Evolutionary conservation across 2,797 vertebrate genomes (phyloP).

Genomic region (Pygocentrus nattereri): DNA sequence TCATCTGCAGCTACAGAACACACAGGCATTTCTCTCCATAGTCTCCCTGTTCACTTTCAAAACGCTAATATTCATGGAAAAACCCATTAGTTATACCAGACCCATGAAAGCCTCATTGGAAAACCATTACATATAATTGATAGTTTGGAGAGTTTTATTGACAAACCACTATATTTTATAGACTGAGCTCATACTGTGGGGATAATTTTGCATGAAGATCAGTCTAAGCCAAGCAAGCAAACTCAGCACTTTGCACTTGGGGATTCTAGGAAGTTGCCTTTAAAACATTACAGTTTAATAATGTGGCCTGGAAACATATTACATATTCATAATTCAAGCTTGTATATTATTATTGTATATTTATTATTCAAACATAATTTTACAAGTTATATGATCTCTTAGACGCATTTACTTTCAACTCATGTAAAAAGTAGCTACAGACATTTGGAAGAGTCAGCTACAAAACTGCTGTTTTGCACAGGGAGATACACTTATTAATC

Average conservation of each 20-base stretch:
- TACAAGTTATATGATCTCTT: background rate
- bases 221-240: background rate
- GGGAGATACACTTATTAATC: too few species aligned
- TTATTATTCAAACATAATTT: conserved; percentile 30
- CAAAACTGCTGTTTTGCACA: too few species aligned
- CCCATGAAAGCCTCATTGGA: conserved; percentile 19
- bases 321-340: conserved; percentile 70
- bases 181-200: conserved; percentile 3
- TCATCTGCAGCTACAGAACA: conserved; percentile 3
- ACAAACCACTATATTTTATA: conserved; percentile 11
- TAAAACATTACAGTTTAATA: conserved; percentile 24
- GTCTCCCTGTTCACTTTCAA: background rate
- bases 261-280: conserved; percentile 14
- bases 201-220: conserved; percentile 8
- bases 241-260: background rate
- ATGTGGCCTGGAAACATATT: conserved; percentile 62
- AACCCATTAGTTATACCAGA: background rate
- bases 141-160: conserved; percentile 10
- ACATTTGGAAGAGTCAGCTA: too few species aligned
- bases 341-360: conserved; percentile 61
- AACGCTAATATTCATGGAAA: conserved; percentile 12
- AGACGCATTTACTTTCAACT: too few species aligned
- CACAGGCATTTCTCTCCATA: background rate
- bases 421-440: too few species aligned
- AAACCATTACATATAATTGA: conserved; percentile 15